Evolutionary conservation across 2,888 invertebrate genomes (phyloP), one percentile per base, ranked within the genome.

Genomic region (Cataglyphis altisquamis): DNA sequence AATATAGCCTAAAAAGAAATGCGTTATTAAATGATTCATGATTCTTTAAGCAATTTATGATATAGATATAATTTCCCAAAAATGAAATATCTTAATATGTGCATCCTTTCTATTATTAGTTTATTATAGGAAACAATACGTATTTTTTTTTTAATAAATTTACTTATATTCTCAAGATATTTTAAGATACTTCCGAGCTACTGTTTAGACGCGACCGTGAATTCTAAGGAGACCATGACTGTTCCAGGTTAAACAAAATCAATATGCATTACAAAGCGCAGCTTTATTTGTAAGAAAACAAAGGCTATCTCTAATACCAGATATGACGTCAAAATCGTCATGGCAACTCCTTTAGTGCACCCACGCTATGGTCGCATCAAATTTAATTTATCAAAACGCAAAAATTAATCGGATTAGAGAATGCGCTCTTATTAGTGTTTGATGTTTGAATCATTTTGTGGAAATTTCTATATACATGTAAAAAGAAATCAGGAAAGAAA

Each of bases 271-370:
- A 74, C 39, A n/a, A 4, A 48, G 21, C 63, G 10, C 60, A 78
- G 68, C 41, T 29, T 68, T 21, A 45, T 78, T 67, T 78, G 70
- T 41, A 60, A 63, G 48, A 55, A 52, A 57, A 84, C 72, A 82
- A 80, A 74, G 39, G 66, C 36, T 36, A 45, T 70, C 64, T 57
- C 64, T 77, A 70, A 64, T 70, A 73, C 55, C 9, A 64, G 68
- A 77, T 15, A 32, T 90, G 88, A 90, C 88, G 90, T 91, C 91
- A 90, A 75, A 84, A 90, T 91, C 84, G 89, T 88, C 89, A 90
- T 91, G 86, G 90, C 86, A 89, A 90, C 90, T 84, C 89, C 86
- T 87, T 82, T 83, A 29, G 48, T 75, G n/a, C 29, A 64, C 64
- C 81, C 29, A 55, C 48, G 25, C 29, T 41, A 25, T 15, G 10